Base-by-base conservation (phyloP, 92 coral and sea anemone genomes). In the Siderastrea siderea region DNA sequence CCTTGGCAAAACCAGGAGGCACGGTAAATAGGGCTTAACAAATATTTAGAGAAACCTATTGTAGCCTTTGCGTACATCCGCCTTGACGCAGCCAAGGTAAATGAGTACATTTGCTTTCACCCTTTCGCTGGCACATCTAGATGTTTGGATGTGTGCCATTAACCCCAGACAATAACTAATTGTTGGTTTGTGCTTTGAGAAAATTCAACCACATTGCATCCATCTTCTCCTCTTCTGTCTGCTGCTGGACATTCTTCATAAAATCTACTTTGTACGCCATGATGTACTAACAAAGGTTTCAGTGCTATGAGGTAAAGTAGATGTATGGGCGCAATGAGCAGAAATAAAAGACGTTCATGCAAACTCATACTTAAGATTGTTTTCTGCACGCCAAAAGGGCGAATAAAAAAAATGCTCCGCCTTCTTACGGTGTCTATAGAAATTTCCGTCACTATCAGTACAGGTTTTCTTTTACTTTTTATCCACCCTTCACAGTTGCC, bases 201-300 rank as follows among this genome's bases (percentile, higher is more conserved):
- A 71, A 26, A 47, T 48, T 71, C 43, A 71, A 44, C 76, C 58
- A 68, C 73, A 68, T 48, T 60, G 64, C n/a, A 60, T 60, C 64
- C 64, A 60, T 60, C 64, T 60, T 60, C 64, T 60, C 16, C 64
- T 60, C 64, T 60, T 60, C 64, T 14, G 17, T 60, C 64, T 5
- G 55, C 5, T 10, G 64, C 64, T 12, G 64, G 4, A 11, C 4
- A 7, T 60, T 7, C 0, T 60, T 60, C 11, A n/a, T 7, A 10
- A 5, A 60, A 60, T 60, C 5, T 9, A 59, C 17, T 60, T 60
- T 17, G 64, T 11, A 0, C 65, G 65, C 65, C 65, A 60, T 60
- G 65, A 3, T 60, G 65, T 10, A 12, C 65, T 60, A 60, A 60
- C 4, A 17, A 60, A 60, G 15, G 65, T 60, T 60, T 60, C 19